Percentiles rank a stretch among this genome's conserved stretches.
phyloP scores from a whole-genome alignment of 2,113 vertebrate species.

The Hepsetus odoe region DNA sequence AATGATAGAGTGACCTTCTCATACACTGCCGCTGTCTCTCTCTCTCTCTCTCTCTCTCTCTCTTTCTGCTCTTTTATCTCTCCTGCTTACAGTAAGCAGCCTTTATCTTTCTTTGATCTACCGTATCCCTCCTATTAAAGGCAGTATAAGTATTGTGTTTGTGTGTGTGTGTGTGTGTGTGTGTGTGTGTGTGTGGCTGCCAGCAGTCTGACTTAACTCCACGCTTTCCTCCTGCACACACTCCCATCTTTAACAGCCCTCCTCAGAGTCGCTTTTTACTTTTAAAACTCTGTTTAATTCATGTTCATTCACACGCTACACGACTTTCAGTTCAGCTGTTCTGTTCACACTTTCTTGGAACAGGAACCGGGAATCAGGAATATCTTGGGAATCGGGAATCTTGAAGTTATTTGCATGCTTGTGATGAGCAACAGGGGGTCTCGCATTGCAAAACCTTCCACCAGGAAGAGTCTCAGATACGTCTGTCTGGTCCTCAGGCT shows the following conservation, averaged over 20 bases:
- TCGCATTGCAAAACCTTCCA: too few species aligned
- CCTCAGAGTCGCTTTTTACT: not conserved
- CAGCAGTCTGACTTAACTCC: not conserved
- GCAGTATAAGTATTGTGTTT: not conserved
- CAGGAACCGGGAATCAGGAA: too few species aligned
- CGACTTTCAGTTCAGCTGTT: too few species aligned
- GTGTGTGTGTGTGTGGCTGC: not conserved
- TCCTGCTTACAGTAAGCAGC: not conserved
- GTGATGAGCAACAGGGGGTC: too few species aligned
- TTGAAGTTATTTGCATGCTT: too few species aligned
- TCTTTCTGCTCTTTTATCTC: not conserved
- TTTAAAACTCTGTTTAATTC: not conserved
- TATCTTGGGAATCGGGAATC: too few species aligned
- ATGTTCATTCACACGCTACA: too few species aligned
- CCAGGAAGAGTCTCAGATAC: too few species aligned
- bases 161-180: constrained; percentile 1
- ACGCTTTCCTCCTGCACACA: not conserved
- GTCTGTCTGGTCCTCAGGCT: too few species aligned
- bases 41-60: not conserved
- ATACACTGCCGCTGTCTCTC: not conserved
- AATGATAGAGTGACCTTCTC: not conserved
- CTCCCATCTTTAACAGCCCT: not conserved
- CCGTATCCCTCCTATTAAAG: not conserved
- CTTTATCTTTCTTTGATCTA: not conserved
- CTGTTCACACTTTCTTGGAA: too few species aligned